Evolutionary conservation across 2,888 invertebrate genomes (phyloP), one percentile per base, ranked within the genome.

Genomic region (Microctonus aethiopoides): DNA sequence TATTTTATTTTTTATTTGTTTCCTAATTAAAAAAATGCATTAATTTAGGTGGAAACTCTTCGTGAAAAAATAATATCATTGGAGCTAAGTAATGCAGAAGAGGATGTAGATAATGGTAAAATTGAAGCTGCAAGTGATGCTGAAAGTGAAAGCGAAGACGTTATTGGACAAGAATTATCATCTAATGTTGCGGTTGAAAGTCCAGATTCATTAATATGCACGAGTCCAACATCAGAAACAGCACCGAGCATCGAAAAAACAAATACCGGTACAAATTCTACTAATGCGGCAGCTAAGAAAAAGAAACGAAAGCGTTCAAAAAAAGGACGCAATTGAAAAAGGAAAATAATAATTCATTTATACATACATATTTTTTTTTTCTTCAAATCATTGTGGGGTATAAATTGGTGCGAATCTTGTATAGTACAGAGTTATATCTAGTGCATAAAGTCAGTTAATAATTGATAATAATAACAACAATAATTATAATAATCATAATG

Each of bases 11-110:
- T 9, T 26, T 26, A 54, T 54, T 10, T 11, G 2, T 26, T 0
- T 26, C 26, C 9, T 4, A 13, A 10, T 54, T 56, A 11, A 13
- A 11, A 11, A 56, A 22, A 26, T 46, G 9, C 9, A 16, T 16
- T 46, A 68, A 72, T 76, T 66, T 87, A 94, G 95, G 95, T 95
- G 87, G 95, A 96, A 90, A 95, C 95, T 73, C 92, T 95, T 75
- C 93, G 94, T 88, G 95, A 95, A 88, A 95, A 95, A 89, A 95
- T 96, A 80, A 94, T 96, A 87, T 95, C 95, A 70, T 88, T 96
- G 87, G 95, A 96, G 88, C 88, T 96, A 84, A 93, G 93, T 73
- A 91, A 90, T 79, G 90, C 90, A 71, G 90, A 91, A 79, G 89
- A 90, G 26, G 89, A 90, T 70, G 87, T 89, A 46, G 86, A 86